phyloP scores from a whole-genome alignment of 2,888 invertebrate species.

The Drosophila parthenogenetica region DNA sequence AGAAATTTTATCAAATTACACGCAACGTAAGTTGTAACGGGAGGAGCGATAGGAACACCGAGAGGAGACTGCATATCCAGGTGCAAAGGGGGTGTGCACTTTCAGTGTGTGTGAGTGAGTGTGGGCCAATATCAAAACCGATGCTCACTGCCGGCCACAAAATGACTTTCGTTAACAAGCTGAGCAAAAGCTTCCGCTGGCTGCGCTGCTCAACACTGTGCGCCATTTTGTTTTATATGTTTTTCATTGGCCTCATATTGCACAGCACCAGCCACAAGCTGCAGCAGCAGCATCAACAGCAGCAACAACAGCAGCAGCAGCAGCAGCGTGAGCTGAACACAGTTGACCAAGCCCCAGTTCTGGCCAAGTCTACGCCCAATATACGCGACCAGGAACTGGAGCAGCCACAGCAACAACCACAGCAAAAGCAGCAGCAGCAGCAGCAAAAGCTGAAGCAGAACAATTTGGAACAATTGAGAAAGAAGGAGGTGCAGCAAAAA shows the following conservation, averaged over 20 bases:
- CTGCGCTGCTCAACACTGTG: constrained; percentile 87
- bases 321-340: constrained; percentile 31
- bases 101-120: background rate
- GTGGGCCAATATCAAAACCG: constrained; percentile 19
- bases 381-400: constrained; percentile 56
- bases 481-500: constrained; percentile 40
- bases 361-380: constrained; percentile 54
- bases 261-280: constrained; percentile 85
- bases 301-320: constrained; percentile 39
- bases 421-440: constrained; percentile 39
- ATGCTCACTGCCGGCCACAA: constrained; percentile 57
- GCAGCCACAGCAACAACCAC: constrained; percentile 39
- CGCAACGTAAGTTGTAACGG: constrained; percentile 52
- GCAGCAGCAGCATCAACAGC: constrained; percentile 65
- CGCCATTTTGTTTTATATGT: constrained; percentile 86
- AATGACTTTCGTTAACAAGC: constrained; percentile 83
- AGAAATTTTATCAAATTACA: constrained; percentile 64
- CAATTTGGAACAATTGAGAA: constrained; percentile 53
- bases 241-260: constrained; percentile 86
- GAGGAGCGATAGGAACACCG: background rate
- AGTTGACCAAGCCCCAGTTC: constrained; percentile 35
- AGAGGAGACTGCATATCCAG: background rate
- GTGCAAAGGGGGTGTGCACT: background rate
- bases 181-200: constrained; percentile 83
- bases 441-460: constrained; percentile 49